Evolutionary conservation across 1,140 invertebrate species (phyloP).

Genomic region (Brevipalpus yothersi): DNA sequence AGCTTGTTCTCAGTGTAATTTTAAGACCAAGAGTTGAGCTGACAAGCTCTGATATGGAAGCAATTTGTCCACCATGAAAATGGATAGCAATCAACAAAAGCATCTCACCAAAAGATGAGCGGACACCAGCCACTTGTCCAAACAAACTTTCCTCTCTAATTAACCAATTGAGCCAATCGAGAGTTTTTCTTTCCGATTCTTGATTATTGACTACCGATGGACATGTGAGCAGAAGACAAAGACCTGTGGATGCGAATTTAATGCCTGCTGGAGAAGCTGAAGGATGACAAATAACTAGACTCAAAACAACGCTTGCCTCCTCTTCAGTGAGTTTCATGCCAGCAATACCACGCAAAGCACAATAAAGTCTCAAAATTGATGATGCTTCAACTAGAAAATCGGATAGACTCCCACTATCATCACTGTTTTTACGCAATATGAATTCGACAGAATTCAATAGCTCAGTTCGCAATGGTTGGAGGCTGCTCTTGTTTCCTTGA

Average conservation of each 20-base stretch:
- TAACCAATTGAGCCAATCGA: constrained; percentile 83
- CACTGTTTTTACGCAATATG: background rate
- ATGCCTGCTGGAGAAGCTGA: constrained; percentile 69
- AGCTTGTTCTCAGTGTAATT: constrained; percentile 67
- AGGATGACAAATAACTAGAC: constrained; percentile 63
- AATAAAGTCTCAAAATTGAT: constrained; percentile 56
- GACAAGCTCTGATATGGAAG: constrained; percentile 72
- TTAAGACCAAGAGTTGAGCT: constrained; percentile 86
- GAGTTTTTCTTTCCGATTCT: constrained; percentile 61
- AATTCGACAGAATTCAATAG: background rate
- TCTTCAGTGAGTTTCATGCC: constrained; percentile 83
- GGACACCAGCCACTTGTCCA: constrained; percentile 17
- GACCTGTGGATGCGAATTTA: constrained; percentile 66
- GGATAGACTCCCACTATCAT: background rate
- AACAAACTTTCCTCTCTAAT: constrained; percentile 60
- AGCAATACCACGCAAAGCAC: constrained; percentile 70
- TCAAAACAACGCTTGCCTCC: constrained; percentile 55
- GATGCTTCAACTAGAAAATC: constrained; percentile 40
- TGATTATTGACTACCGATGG: constrained; percentile 49
- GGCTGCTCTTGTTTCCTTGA: background rate
- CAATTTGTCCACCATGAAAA: constrained; percentile 78
- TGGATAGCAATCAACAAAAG: constrained; percentile 83
- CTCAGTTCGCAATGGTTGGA: background rate
- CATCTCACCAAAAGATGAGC: constrained; percentile 65
- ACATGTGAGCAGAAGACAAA: constrained; percentile 84